A percentile compares a stretch with the other conserved stretches of the same genome.
phyloP scores from a whole-genome alignment of 2,113 vertebrate genomes.

The Lycaon pictus region DNA sequence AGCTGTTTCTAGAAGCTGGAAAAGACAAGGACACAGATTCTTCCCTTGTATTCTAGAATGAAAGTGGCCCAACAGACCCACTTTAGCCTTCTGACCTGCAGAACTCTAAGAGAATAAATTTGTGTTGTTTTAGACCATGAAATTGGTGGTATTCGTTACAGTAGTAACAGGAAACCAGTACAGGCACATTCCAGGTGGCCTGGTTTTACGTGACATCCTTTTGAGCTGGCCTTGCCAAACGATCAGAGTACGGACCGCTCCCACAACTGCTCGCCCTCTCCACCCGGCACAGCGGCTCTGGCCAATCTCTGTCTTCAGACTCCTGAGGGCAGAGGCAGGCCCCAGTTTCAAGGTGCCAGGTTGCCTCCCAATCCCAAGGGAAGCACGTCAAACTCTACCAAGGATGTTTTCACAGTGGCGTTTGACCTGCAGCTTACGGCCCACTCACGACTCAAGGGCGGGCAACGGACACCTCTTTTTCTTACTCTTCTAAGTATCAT shows the following conservation, averaged over 20 bases:
- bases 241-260: not conserved
- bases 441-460: not conserved
- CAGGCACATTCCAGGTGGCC: not conserved
- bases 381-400: not conserved
- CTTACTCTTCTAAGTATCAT: not conserved
- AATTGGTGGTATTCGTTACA: not conserved
- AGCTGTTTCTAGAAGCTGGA: not conserved
- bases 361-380: not conserved
- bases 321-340: not conserved
- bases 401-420: not conserved
- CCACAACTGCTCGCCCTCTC: not conserved
- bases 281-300: not conserved
- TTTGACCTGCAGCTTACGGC: not conserved
- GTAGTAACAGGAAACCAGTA: not conserved
- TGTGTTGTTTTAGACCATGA: not conserved
- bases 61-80: not conserved
- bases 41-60: not conserved
- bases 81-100: not conserved
- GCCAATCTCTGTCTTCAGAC: not conserved
- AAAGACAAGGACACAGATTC: not conserved
- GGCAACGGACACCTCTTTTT: not conserved
- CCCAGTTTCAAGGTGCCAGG: not conserved
- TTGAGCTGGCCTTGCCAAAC: not conserved
- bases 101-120: not conserved
- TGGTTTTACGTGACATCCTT: not conserved